Evolutionary conservation across 2,888 invertebrate genomes (phyloP).

Genomic region (Sphaeridia pumilis): DNA sequence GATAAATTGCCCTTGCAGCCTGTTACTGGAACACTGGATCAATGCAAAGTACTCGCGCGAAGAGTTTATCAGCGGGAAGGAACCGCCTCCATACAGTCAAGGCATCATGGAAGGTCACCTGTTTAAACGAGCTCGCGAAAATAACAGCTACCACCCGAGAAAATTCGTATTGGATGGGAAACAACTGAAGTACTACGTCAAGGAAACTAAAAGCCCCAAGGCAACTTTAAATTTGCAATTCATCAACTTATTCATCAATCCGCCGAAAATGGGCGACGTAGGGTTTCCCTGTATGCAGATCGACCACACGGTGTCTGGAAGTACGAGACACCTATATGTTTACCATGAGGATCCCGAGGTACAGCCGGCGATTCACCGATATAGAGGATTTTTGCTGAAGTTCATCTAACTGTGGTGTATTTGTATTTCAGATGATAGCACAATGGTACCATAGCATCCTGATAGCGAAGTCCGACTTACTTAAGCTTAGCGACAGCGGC

Average conservation of each 20-base stretch:
- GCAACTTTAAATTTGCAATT: conserved; percentile 68
- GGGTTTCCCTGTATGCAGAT: conserved; percentile 62
- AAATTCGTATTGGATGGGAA: conserved; percentile 73
- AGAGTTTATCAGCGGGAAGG: conserved; percentile 68
- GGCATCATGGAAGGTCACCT: conserved; percentile 50
- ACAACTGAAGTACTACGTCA: conserved; percentile 53
- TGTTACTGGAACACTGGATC: conserved; percentile 81
- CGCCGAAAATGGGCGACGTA: conserved; percentile 62
- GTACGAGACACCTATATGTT: conserved; percentile 74
- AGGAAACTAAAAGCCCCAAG: conserved; percentile 61
- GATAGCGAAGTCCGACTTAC: conserved; percentile 11
- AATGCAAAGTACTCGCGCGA: conserved; percentile 78
- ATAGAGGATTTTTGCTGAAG: background rate
- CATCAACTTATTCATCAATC: conserved; percentile 71
- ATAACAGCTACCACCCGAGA: conserved; percentile 66
- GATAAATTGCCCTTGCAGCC: conserved; percentile 48
- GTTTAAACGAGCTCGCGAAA: conserved; percentile 80
- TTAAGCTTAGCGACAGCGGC: background rate
- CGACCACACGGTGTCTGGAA: conserved; percentile 71
- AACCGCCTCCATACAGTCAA: conserved; percentile 36
- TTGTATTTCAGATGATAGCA: conserved; percentile 4
- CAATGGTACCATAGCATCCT: conserved; percentile 18
- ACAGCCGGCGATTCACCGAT: background rate
- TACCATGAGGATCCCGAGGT: conserved; percentile 76
- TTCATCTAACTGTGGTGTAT: background rate